Evolutionary conservation across 1,140 invertebrate species (phyloP).

Genomic region (Plectus sambesii): DNA sequence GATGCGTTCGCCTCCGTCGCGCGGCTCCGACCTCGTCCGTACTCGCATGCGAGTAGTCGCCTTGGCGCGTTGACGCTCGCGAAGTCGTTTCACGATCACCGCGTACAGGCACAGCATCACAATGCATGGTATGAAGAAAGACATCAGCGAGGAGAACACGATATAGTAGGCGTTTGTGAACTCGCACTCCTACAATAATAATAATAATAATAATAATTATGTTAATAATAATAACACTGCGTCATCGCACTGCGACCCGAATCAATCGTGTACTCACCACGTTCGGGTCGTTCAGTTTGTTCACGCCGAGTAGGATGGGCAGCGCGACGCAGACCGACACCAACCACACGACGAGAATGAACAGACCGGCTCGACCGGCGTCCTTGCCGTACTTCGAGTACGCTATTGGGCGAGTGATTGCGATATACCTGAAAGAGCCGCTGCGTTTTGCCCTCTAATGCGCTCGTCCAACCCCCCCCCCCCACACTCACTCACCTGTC

Average conservation of each 20-base stretch:
- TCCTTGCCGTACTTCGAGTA: constrained; percentile 92
- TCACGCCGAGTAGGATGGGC: constrained; percentile 86
- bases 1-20: constrained; percentile 29
- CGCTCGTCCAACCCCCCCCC: background rate
- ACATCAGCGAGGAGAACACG: constrained; percentile 88
- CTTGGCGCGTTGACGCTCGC: constrained; percentile 34
- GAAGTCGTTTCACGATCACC: constrained; percentile 72
- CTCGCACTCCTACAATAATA: constrained; percentile 51
- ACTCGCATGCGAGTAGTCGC: constrained; percentile 15
- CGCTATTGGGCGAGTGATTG: constrained; percentile 94
- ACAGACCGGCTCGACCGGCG: constrained; percentile 81
- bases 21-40: constrained; percentile 5
- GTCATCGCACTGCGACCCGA: constrained; percentile 3
- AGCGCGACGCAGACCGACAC: constrained; percentile 90
- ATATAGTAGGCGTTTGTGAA: constrained; percentile 98
- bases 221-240: too few relatives aligned
- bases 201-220: too few relatives aligned
- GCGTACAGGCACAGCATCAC: constrained; percentile 98
- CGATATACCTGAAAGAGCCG: constrained; percentile 78
- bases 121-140: constrained; percentile 97
- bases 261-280: constrained; percentile 17
- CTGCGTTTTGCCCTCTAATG: constrained; percentile 4
- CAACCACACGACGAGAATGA: constrained; percentile 89
- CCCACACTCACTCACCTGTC: constrained; percentile 87
- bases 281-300: constrained; percentile 59